Conservation (phyloP, 2,888 invertebrate genomes). For the Drosophila borborema region DNA sequence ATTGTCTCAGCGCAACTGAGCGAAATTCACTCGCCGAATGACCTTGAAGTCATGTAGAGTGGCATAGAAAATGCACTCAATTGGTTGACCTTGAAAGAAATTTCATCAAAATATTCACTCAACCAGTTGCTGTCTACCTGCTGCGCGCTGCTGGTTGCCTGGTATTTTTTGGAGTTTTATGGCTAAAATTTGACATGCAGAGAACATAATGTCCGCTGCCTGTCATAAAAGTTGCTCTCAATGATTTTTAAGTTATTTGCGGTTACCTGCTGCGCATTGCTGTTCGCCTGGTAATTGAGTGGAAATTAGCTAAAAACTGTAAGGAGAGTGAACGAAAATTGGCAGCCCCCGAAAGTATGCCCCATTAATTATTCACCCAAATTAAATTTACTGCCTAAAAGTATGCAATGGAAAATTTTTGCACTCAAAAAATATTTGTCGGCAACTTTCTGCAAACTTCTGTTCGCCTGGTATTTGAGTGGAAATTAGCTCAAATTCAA, state of each 20-base stretch:
- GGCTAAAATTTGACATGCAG: neutral
- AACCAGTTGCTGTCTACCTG: neutral
- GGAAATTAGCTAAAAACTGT: neutral
- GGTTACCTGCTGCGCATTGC: too few relatives aligned
- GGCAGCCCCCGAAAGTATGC: neutral
- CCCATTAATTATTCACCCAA: neutral
- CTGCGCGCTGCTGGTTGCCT: neutral
- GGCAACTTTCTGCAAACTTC: neutral
- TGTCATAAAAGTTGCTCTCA: too few relatives aligned
- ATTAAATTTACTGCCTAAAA: neutral
- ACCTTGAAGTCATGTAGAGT: neutral
- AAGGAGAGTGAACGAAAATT: neutral
- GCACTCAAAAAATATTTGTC: neutral
- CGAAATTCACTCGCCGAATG: neutral
- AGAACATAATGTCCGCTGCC: too few relatives aligned
- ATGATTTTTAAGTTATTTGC: too few relatives aligned
- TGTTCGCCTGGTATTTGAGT: constrained; percentile 1
- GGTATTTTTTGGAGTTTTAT: neutral
- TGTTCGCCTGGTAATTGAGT: neutral
- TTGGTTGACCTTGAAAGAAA: neutral
- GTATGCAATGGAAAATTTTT: neutral
- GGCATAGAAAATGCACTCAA: neutral
- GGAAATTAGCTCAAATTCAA: neutral
- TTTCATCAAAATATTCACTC: neutral
- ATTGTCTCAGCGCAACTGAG: neutral